phyloP scores from a whole-genome alignment of 64 coral and sea anemone species.

The Porites lutea region DNA sequence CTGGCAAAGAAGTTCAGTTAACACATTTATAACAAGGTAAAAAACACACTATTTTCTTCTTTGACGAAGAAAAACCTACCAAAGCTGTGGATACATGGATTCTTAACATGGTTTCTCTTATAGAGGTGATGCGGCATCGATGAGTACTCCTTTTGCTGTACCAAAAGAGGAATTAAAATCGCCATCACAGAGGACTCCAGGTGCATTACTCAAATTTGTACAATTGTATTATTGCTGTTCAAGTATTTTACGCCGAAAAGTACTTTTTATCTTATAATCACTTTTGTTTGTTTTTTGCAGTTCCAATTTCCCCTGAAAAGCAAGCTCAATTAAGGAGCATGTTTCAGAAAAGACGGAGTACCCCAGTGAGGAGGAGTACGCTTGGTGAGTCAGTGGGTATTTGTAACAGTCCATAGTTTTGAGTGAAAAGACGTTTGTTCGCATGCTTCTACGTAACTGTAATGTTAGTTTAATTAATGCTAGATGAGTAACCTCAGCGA shows the following conservation, averaged over 20 bases:
- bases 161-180: not conserved
- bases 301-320: constrained; percentile 41
- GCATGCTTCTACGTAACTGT: too few relatives aligned
- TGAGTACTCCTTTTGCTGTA: not conserved
- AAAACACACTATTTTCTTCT: not conserved
- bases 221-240: too few relatives aligned
- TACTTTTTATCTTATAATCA: not conserved
- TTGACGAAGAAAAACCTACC: not conserved
- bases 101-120: not conserved
- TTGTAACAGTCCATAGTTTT: not conserved
- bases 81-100: not conserved
- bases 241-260: too few relatives aligned
- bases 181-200: not conserved
- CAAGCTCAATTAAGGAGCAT: constrained; percentile 40
- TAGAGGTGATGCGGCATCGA: not conserved
- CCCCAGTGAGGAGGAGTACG: constrained; percentile 44
- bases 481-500: too few relatives aligned
- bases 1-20: constrained; percentile 50
- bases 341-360: constrained; percentile 62
- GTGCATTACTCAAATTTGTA: not conserved
- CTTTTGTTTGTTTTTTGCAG: not conserved
- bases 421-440: too few relatives aligned
- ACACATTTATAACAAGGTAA: not conserved
- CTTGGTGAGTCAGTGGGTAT: constrained; percentile 10
- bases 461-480: too few relatives aligned